Base-by-base conservation (phyloP, 2,888 invertebrate genomes). In the Ischnus inquisitorius region DNA sequence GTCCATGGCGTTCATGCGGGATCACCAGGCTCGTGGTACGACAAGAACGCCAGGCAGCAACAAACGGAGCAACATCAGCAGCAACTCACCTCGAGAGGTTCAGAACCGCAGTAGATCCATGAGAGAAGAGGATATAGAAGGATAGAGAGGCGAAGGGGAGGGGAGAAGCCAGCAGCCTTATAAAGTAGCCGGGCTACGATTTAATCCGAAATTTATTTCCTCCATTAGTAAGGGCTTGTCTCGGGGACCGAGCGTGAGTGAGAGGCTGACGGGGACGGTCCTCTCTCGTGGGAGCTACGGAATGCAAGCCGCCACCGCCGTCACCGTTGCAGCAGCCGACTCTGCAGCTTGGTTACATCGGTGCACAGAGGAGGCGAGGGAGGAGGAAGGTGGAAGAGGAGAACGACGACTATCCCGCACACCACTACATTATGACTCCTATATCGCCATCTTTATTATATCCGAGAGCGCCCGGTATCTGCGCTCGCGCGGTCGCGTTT, bases 211-310 rank as follows among this genome's bases (percentile, higher is more conserved):
- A 93, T 93, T 93, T 93, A 93, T 93, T 92, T 92, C 91, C 92
- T 93, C 93, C 93, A 93, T 93, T 93, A 93, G 93, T 93, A 93
- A 93, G 93, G 93, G 93, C 93, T 93, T 93, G 92, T 92, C 93
- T 92, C 89, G 92, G 87, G 75, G 88, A 89, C 88, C 85, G 87
- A 90, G 90, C 89, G 90, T 91, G 92, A 92, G 91, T 90, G 92
- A 93, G 92, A 92, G 92, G 90, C 92, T 90, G 91, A 91, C 90
- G 90, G 89, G 88, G 87, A 60, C 57, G 67, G 57, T 81, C 85
- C 78, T 83, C 85, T 85, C 89, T 88, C 88, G 87, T 90, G 88
- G 89, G 89, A 91, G 89, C 90, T 88, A 88, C 89, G 92, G 92
- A 92, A 92, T 92, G 92, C 90, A 88, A 88, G 86, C 85, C 87